Evolutionary conservation across 1,140 invertebrate species (phyloP), one percentile per base, ranked within the genome.

Genomic region (Littorina saxatilis): DNA sequence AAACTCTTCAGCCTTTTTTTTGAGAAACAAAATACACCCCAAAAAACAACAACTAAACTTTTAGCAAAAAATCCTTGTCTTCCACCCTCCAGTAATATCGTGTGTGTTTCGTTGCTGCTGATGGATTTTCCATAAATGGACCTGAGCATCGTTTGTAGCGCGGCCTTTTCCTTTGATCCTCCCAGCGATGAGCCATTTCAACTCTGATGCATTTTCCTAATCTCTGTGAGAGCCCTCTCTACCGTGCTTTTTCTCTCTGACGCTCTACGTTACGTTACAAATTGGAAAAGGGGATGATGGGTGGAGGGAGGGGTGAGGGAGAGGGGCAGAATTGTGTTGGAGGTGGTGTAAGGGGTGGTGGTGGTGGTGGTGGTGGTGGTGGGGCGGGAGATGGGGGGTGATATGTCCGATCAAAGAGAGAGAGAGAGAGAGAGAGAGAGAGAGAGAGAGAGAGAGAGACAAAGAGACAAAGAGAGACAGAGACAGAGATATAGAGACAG

Each of bases 101-200:
- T n/a, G n/a, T n/a, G n/a, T 5, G 7, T 47, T 17, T 47, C 43
- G 27, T 13, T 23, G 58, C 20, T 23, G 20, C 4, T 61, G 58
- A 61, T 61, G 58, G 58, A 61, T 61, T 61, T 61, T 61, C 58
- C 58, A 61, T 61, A 61, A 61, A 61, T 61, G 58, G 58, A 61
- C n/a, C n/a, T n/a, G n/a, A 7, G 58, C 27, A n/a, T 23, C 58
- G 27, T 23, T 29, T 29, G 4, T 13, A 61, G 58, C 58, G 7
- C 27, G 58, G 5, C 9, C 58, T 7, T 23, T 5, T 61, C 7
- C 27, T 23, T 61, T 61, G 9, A 23, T 13, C n/a, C 58, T 61
- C n/a, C n/a, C 27, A 23, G 20, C 58, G 58, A 61, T 61, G 58
- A 61, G 20, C 20, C 58, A 61, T 61, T 61, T 61, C 20, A 61